Evolutionary conservation across 2,888 invertebrate genomes (phyloP).

Genomic region (Dryadula phaetusa): DNA sequence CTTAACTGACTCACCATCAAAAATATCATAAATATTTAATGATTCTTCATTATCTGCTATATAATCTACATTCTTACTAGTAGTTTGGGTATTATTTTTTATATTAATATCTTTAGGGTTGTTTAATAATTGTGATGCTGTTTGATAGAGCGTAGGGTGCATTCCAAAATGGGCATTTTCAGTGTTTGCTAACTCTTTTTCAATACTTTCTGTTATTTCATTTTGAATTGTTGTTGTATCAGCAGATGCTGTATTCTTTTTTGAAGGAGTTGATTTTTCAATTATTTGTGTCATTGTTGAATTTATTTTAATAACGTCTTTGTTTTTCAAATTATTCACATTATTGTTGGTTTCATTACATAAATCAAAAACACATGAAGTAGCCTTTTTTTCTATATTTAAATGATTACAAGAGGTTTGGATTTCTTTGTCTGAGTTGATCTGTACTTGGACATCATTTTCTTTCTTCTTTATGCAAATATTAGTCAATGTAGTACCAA

Average conservation of each 20-base stretch:
- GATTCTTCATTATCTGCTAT: slow-evolving; percentile 52
- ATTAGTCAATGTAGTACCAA: slow-evolving; percentile 68
- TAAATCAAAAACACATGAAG: background rate
- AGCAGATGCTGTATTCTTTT: slow-evolving; percentile 74
- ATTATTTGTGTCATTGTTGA: slow-evolving; percentile 34
- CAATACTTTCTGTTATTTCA: slow-evolving; percentile 75
- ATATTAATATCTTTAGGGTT: slow-evolving; percentile 15
- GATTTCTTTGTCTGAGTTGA: slow-evolving; percentile 65
- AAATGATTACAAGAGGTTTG: slow-evolving; percentile 60
- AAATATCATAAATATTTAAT: slow-evolving; percentile 67
- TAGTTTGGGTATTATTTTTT: slow-evolving; percentile 29
- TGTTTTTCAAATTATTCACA: background rate
- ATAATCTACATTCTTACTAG: slow-evolving; percentile 30
- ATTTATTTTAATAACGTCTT: slow-evolving; percentile 27
- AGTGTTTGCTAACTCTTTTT: slow-evolving; percentile 70
- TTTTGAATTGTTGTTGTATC: slow-evolving; percentile 67
- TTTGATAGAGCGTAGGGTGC: background rate
- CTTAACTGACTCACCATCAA: slow-evolving; percentile 67
- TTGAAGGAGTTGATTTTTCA: slow-evolving; percentile 56
- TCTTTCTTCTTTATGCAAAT: slow-evolving; percentile 70
- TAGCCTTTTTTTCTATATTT: background rate
- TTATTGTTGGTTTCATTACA: background rate
- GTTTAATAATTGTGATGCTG: slow-evolving; percentile 35
- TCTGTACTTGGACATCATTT: slow-evolving; percentile 66
- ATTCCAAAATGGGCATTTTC: slow-evolving; percentile 50